Evolutionary conservation across 2,113 vertebrate genomes (phyloP).

Genomic region (Ptilorrhoa leucosticta): DNA sequence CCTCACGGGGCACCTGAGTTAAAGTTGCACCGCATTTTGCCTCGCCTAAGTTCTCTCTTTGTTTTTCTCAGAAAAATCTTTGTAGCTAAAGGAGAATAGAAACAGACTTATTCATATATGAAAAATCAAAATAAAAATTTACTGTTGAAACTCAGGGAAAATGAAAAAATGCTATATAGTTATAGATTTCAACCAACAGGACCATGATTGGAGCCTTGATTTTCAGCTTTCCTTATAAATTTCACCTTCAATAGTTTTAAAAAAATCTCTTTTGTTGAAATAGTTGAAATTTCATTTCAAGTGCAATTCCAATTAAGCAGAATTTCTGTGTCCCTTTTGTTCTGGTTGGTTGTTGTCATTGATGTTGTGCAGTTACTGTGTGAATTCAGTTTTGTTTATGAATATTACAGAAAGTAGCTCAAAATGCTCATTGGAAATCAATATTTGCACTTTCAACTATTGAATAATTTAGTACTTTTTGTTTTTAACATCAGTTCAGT

Average conservation of each 20-base stretch:
- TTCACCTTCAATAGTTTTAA: background rate
- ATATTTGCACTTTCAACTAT: background rate
- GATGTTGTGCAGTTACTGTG: background rate
- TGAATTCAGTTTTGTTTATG: background rate
- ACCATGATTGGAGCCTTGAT: background rate
- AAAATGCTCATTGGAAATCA: background rate
- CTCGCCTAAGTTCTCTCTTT: background rate
- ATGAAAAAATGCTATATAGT: background rate
- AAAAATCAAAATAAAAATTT: background rate
- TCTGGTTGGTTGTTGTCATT: background rate
- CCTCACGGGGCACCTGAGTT: background rate
- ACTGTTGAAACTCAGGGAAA: background rate
- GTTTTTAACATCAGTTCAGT: background rate
- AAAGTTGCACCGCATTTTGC: fast-evolving
- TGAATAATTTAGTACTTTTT: background rate
- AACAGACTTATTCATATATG: background rate
- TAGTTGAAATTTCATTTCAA: background rate
- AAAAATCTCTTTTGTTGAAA: background rate
- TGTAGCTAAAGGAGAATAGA: background rate
- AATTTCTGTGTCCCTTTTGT: background rate
- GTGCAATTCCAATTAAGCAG: background rate
- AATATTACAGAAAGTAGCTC: background rate
- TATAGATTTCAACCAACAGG: background rate
- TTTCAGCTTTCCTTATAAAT: background rate
- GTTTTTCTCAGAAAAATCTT: background rate